Evolutionary conservation across 2,797 vertebrate species (phyloP), one percentile per base, ranked within the genome.

Genomic region (Gallinago stenura): DNA sequence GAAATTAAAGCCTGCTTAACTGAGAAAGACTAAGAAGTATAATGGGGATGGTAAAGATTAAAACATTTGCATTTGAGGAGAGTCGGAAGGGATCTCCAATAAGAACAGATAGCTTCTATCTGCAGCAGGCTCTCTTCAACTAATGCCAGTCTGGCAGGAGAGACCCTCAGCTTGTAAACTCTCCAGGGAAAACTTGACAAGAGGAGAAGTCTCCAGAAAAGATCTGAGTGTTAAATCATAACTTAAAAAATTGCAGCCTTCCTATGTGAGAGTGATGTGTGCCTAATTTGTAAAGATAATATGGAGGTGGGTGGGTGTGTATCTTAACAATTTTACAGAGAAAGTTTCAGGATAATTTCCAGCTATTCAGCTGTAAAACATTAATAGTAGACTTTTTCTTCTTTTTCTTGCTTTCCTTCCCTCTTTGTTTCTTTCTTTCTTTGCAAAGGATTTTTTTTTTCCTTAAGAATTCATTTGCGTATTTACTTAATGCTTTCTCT

Each of bases 1-100:
- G 50, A 76, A 95, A 79, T 93, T 93, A 90, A 88, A 94, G 45
- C 33, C 88, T 90, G 30, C 33, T 46, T 81, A 48, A 54, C 61
- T 65, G 18, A 88, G 66, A 78, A 83, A 76, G n/a, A 13, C 62
- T 68, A 33, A 80, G 39, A 50, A 87, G 22, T 43, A 25, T 82
- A 71, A 82, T 28, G 30, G 35, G 7, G 25, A 78, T 69, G 60
- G n/a, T 66, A 70, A 85, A 78, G 50, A 87, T 48, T 91, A 58
- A 78, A 89, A 88, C 50, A 31, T 53, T 93, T 81, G 69, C 31
- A 54, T 82, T 68, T 69, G 43, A 79, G 65, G 54, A 85, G 43
- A 71, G 25, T 43, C 8, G 3, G 37, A 70, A 83, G 24, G 46
- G 81, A 83, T 72, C 35, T 92, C 80, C 37, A 43, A 37, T 48